phyloP scores from a whole-genome alignment of 2,888 invertebrate species.

The Itoplectis maculator region DNA sequence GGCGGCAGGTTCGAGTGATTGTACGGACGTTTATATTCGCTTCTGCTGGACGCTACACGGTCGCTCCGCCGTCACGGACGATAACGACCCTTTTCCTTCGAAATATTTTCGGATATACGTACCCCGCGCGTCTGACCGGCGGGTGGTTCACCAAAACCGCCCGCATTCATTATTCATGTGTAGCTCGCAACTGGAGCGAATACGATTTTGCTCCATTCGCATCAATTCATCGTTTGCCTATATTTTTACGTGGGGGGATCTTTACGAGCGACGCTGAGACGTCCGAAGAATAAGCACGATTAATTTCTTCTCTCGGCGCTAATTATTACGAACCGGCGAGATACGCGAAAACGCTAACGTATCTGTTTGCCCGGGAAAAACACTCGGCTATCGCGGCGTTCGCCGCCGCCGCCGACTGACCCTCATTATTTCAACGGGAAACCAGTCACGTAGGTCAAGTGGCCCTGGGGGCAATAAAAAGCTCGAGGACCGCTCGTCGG shows the following conservation, averaged over 20 bases:
- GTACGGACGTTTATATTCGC: constrained; percentile 30
- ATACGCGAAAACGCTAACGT: neutral
- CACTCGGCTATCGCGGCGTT: neutral
- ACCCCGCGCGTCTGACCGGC: no score
- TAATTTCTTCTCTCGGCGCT: neutral
- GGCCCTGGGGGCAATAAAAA: constrained; percentile 49
- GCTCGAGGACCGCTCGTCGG: constrained; percentile 14
- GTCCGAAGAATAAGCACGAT: no score
- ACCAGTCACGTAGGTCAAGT: constrained; percentile 33
- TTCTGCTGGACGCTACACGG: constrained; percentile 26
- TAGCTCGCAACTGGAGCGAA: no score
- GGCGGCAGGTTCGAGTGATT: neutral
- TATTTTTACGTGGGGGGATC: no score
- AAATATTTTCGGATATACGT: constrained; percentile 19
- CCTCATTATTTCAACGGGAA: constrained; percentile 33
- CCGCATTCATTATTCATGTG: no score
- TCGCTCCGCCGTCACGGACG: constrained; percentile 37
- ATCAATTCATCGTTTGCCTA: no score
- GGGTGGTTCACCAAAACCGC: no score
- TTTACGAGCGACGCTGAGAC: no score
- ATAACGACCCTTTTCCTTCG: constrained; percentile 46
- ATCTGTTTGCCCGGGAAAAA: neutral
- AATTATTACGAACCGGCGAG: neutral
- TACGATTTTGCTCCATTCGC: no score
- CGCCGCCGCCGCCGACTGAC: neutral